These are phyloP conservation scores for Mya arenaria DNA, from an alignment of 1,140 invertebrate species.

Conservation along the genomic window DNA sequence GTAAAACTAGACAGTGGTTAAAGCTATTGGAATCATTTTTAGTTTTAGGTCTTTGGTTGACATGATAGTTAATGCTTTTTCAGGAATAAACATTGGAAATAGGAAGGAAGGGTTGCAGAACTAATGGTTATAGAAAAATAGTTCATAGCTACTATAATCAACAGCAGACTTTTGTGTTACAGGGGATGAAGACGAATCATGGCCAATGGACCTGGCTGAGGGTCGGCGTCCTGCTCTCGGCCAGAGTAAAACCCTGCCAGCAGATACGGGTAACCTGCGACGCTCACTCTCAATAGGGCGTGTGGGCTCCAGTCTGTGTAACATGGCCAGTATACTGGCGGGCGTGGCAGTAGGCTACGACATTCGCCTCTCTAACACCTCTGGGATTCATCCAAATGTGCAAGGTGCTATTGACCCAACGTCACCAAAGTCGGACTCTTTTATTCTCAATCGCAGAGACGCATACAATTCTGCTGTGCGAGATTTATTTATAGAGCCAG, in stretches of 20 bases:
- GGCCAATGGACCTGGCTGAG: conserved; percentile 73
- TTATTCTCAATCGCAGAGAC: conserved; percentile 77
- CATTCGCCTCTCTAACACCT: conserved; percentile 91
- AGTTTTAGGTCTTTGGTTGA: no score
- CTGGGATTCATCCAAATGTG: conserved; percentile 88
- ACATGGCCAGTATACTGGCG: conserved; percentile 94
- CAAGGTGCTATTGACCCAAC: conserved; percentile 64
- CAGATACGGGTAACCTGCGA: conserved; percentile 59
- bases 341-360: conserved; percentile 95
- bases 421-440: conserved; percentile 69
- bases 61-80: no score
- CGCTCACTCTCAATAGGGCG: conserved; percentile 78
- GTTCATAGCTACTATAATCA: background rate
- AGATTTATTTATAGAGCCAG: conserved; percentile 79
- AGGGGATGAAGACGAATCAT: conserved; percentile 79
- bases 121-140: no score
- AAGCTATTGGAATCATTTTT: no score
- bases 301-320: conserved; percentile 92
- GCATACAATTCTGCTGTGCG: conserved; percentile 80
- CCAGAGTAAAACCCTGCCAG: conserved; percentile 46
- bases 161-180: conserved; percentile 46
- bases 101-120: no score
- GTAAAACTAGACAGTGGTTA: no score
- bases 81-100: no score
- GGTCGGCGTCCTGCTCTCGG: conserved; percentile 71